Percentiles rank a stretch among this genome's conserved stretches.
These are phyloP conservation scores for Cheiracanthium punctorium DNA, from an alignment of 2,888 invertebrate species.

Conservation along the genomic window DNA sequence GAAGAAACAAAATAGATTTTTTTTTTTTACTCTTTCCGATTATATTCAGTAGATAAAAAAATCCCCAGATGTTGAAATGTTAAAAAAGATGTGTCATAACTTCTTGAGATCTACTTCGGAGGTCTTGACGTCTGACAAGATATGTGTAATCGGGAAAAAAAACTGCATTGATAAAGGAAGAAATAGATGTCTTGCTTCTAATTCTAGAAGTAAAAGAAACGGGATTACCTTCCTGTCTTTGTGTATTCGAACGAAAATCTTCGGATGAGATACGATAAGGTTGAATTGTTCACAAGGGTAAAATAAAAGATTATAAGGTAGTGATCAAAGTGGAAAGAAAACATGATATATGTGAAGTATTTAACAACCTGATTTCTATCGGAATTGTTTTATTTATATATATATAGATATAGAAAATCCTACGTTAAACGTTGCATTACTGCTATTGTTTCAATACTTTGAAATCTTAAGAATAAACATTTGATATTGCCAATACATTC, in stretches of 20 bases:
- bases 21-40: too few relatives aligned
- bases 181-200: conserved; percentile 37
- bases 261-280: background rate
- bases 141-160: background rate
- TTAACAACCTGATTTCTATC: too few relatives aligned
- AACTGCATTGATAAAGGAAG: conserved; percentile 4
- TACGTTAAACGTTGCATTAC: too few relatives aligned
- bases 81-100: background rate
- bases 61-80: background rate
- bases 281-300: background rate
- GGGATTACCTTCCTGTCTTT: conserved; percentile 54
- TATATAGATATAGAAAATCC: too few relatives aligned
- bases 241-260: conserved; percentile 26
- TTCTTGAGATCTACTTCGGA: background rate
- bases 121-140: conserved; percentile 9
- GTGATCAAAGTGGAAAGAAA: too few relatives aligned
- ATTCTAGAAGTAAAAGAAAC: conserved; percentile 45
- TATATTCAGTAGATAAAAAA: too few relatives aligned
- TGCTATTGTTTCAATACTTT: too few relatives aligned
- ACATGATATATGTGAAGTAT: too few relatives aligned
- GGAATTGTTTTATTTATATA: too few relatives aligned
- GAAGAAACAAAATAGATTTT: too few relatives aligned
- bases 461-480: too few relatives aligned
- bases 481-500: too few relatives aligned
- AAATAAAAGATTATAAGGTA: background rate